Conservation (phyloP, 2,113 vertebrate genomes). For the Rhizomys pruinosus region DNA sequence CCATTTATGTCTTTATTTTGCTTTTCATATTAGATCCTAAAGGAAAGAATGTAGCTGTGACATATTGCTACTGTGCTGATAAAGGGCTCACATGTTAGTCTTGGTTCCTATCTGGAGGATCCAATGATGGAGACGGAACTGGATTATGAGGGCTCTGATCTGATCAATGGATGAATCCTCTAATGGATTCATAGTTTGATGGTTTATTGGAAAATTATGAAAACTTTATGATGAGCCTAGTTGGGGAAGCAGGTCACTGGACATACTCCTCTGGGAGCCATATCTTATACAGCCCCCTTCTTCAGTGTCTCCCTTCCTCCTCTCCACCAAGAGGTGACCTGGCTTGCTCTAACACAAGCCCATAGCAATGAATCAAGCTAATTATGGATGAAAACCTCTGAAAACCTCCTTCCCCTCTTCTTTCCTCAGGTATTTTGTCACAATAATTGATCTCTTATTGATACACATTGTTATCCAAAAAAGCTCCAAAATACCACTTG, state of each 20-base stretch:
- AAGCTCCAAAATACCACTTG: not conserved
- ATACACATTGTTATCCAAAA: accelerated
- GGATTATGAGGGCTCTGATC: not conserved
- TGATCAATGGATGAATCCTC: not conserved
- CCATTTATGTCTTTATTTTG: not conserved
- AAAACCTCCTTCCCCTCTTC: not conserved
- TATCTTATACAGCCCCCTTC: too few relatives aligned
- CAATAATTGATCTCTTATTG: too few relatives aligned
- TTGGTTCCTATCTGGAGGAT: not conserved
- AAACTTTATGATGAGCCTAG: not conserved
- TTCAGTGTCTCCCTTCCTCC: not conserved
- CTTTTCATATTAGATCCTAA: not conserved
- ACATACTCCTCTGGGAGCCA: not conserved
- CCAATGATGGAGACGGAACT: not conserved
- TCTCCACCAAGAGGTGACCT: not conserved
- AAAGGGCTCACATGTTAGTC: too few relatives aligned
- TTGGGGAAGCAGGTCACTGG: not conserved
- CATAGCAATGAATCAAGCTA: not conserved
- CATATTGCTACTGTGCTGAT: not conserved
- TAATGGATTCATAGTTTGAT: not conserved
- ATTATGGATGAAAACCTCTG: not conserved
- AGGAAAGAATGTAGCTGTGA: not conserved
- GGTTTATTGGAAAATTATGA: not conserved
- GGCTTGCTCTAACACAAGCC: not conserved
- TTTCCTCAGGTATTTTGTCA: not conserved